Evolutionary conservation across 2,888 invertebrate genomes (phyloP).

Genomic region (Scaptomyza polygonia): DNA sequence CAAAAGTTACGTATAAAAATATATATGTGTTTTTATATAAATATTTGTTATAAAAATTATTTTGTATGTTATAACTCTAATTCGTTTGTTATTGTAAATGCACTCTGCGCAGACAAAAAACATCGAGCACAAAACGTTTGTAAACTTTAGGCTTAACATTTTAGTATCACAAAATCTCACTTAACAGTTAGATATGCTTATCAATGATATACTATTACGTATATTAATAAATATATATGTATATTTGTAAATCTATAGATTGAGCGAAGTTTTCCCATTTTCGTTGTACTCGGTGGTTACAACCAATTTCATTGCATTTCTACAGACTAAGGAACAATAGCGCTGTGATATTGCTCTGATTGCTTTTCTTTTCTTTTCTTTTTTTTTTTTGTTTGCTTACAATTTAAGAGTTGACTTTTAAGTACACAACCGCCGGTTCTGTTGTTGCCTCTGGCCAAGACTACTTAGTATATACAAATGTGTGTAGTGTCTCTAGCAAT

Average conservation of each 20-base stretch:
- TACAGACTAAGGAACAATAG: conserved; percentile 81
- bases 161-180: conserved; percentile 75
- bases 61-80: conserved; percentile 29
- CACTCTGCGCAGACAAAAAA: conserved; percentile 68
- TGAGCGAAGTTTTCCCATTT: conserved; percentile 78
- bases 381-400: conserved; percentile 29
- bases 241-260: conserved; percentile 48
- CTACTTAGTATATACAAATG: conserved; percentile 15
- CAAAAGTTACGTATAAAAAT: conserved; percentile 71
- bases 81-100: conserved; percentile 61
- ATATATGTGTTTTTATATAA: conserved; percentile 23
- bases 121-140: conserved; percentile 54
- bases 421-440: conserved; percentile 82
- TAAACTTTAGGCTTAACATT: conserved; percentile 76
- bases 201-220: conserved; percentile 56
- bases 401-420: conserved; percentile 65
- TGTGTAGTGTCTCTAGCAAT: conserved; percentile 32
- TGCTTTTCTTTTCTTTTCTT: background rate
- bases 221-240: conserved; percentile 36
- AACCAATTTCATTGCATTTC: conserved; percentile 60
- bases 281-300: conserved; percentile 79
- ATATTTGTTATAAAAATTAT: conserved; percentile 1
- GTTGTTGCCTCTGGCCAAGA: conserved; percentile 63
- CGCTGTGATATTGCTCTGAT: conserved; percentile 80
- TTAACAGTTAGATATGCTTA: conserved; percentile 65